phyloP scores from a whole-genome alignment of 2,113 vertebrate species.

The Pimephales promelas region DNA sequence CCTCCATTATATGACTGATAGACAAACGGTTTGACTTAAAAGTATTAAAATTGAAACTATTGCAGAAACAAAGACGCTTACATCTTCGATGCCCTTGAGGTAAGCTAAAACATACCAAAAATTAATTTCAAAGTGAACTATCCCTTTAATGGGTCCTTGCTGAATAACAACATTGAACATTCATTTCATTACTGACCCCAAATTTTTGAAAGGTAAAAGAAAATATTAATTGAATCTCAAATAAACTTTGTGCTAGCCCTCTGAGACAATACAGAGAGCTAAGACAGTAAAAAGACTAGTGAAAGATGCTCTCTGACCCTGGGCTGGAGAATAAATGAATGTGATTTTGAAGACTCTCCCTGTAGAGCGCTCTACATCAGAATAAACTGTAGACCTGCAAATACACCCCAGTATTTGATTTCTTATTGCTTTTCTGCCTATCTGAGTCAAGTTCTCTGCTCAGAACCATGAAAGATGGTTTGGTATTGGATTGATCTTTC shows the following conservation, averaged over 20 bases:
- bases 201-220: neutral
- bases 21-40: too few relatives aligned
- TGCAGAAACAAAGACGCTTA: too few relatives aligned
- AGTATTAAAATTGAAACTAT: too few relatives aligned
- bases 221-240: neutral
- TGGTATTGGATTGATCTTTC: slow-evolving; percentile 29
- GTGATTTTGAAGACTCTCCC: slow-evolving; percentile 34
- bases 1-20: too few relatives aligned
- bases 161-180: neutral
- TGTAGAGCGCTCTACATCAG: slow-evolving; percentile 8
- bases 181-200: neutral
- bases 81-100: too few relatives aligned
- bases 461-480: slow-evolving; percentile 27
- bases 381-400: slow-evolving; percentile 35
- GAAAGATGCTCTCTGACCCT: slow-evolving; percentile 27
- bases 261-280: neutral
- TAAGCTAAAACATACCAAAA: too few relatives aligned
- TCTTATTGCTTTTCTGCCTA: slow-evolving; percentile 56
- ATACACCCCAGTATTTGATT: slow-evolving; percentile 38
- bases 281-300: slow-evolving; percentile 32
- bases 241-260: neutral
- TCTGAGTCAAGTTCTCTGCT: slow-evolving; percentile 12
- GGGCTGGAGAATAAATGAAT: slow-evolving; percentile 46
- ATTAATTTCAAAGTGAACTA: too few relatives aligned
- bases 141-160: neutral